Base-by-base conservation (phyloP, 2,888 invertebrate genomes). In the Entomobrya proxima region DNA sequence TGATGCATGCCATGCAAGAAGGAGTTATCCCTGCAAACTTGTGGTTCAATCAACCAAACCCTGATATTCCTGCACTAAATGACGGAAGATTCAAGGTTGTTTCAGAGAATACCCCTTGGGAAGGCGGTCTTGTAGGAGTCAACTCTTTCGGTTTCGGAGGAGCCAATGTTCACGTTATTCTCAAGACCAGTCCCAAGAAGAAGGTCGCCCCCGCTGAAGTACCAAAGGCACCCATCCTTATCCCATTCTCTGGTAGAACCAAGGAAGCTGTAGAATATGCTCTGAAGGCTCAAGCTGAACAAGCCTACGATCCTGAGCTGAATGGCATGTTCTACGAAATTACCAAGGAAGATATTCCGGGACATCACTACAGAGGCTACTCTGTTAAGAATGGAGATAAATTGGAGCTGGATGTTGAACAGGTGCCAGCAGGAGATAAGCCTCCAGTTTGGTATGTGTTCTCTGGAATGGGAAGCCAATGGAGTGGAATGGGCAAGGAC, bases 91-190 rank as follows among this genome's bases (percentile, higher is more conserved):
- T 99, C n/a, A 94, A 97, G 93, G 97, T 98, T 74, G 96, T 99
- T 24, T 94, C 95, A 89, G 94, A 95, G 91, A 95, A 96, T 91
- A 95, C 94, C 87, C 94, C 95, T 32, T 98, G 96, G 96, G 94
- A 95, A 79, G 98, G 98, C 72, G 98, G 98, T n/a, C 94, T 97
- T 86, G 95, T 97, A 76, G 98, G 96, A 27, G 92, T 99, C 37
- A 99, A 99, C 93, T 98, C 98, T 9, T 99, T 99, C 92, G 99
- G 99, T 21, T 99, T 99, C 92, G 99, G 99, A 87, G 99, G 99
- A 79, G 97, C 98, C 58, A 98, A 98, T 92, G 97, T 96, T n/a
- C 98, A 98, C 92, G 93, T 97, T 0, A 93, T 98, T 89, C 93
- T 98, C 15, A 95, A 95, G 91, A 96, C 97, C 6, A 95, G 96